phyloP scores from a whole-genome alignment of 2,888 invertebrate genomes.

The Plutella xylostella region DNA sequence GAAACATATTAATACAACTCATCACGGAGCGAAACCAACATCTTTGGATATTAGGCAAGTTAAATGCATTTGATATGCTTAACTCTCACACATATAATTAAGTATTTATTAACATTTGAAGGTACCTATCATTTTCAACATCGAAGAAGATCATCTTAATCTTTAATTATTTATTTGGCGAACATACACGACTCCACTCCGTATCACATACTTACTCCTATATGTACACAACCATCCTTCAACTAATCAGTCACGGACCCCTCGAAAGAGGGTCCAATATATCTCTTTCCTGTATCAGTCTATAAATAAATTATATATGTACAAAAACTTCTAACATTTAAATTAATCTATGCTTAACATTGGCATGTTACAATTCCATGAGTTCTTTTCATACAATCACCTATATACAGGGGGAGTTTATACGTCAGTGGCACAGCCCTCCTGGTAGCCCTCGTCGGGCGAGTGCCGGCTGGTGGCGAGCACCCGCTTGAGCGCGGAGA shows the following conservation, averaged over 20 bases:
- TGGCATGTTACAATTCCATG: conserved; percentile 42
- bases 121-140: conserved; percentile 8
- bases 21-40: conserved; percentile 11
- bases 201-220: conserved; percentile 62
- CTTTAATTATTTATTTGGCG: conserved; percentile 56
- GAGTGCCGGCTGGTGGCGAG: conserved; percentile 87
- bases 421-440: conserved; percentile 93
- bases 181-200: conserved; percentile 61
- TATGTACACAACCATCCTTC: conserved; percentile 36
- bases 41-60: conserved; percentile 25
- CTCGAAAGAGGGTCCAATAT: conserved; percentile 54
- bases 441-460: conserved; percentile 92
- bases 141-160: conserved; percentile 16
- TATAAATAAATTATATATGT: conserved; percentile 65
- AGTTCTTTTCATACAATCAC: conserved; percentile 19
- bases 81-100: not conserved
- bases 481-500: conserved; percentile 86
- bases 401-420: conserved; percentile 42
- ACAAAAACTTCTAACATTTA: conserved; percentile 45
- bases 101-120: conserved; percentile 2
- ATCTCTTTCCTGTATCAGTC: conserved; percentile 50
- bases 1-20: conserved; percentile 3
- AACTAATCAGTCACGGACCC: conserved; percentile 68
- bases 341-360: conserved; percentile 36
- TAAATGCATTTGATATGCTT: conserved; percentile 2